These are phyloP conservation scores for Thysanoteuthis rhombus DNA, from an alignment of 2,888 invertebrate genomes.

Conservation along the genomic window DNA sequence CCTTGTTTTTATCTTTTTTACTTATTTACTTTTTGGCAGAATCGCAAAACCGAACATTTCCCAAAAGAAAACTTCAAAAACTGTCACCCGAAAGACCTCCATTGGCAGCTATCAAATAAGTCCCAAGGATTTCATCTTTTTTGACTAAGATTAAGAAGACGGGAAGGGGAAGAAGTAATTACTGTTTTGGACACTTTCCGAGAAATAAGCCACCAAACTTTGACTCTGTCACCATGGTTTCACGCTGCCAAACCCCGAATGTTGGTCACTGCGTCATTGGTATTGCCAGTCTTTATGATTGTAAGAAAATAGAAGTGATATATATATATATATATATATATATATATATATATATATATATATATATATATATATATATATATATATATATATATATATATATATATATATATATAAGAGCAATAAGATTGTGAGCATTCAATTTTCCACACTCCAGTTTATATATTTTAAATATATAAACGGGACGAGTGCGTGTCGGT, in stretches of 20 bases:
- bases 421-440: no score
- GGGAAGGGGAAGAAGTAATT: background rate
- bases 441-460: no score
- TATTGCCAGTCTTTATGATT: background rate
- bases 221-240: background rate
- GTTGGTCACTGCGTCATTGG: background rate
- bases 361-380: no score
- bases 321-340: no score
- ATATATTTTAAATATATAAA: no score
- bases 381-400: no score
- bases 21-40: background rate
- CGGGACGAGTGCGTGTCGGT: no score
- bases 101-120: background rate
- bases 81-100: background rate
- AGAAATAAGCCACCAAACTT: background rate
- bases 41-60: background rate
- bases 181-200: background rate
- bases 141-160: background rate
- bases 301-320: background rate
- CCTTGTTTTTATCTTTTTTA: background rate
- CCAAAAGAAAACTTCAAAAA: background rate
- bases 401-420: no score
- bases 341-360: no score
- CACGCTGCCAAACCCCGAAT: background rate
- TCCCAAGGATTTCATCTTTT: slow-evolving; percentile 12